Percentiles rank a stretch among this genome's conserved stretches.
These are phyloP conservation scores for Agrochola lota DNA, from an alignment of 2,888 invertebrate species.

Conservation along the genomic window DNA sequence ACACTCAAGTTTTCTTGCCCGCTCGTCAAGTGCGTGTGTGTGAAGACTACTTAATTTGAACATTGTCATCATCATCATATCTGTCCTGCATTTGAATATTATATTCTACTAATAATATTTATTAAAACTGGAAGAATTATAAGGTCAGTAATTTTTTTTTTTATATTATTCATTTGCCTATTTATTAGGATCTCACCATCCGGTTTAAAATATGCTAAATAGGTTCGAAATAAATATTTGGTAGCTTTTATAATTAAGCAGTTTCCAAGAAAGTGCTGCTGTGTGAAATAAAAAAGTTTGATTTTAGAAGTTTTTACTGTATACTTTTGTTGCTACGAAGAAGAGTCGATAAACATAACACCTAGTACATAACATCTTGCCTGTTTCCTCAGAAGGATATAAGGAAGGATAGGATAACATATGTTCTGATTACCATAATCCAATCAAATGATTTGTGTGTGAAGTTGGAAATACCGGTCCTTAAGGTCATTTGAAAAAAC, in stretches of 20 bases:
- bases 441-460: background rate
- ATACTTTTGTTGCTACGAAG: no score
- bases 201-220: background rate
- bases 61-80: background rate
- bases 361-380: no score
- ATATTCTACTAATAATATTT: conserved; percentile 1
- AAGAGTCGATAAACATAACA: background rate
- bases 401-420: no score
- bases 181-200: background rate
- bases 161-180: background rate
- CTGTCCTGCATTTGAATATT: conserved; percentile 1
- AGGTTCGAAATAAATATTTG: background rate
- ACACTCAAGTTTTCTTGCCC: background rate
- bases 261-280: background rate
- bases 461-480: background rate
- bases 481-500: background rate
- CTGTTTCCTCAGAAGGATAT: no score
- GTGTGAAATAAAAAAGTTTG: no score
- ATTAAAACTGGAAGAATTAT: conserved; percentile 5
- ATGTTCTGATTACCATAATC: background rate
- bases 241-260: background rate
- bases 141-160: conserved; percentile 25
- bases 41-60: background rate
- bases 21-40: background rate
- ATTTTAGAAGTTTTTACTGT: no score